Conservation (phyloP, 2,113 vertebrate genomes). For the Accipiter cooperii region DNA sequence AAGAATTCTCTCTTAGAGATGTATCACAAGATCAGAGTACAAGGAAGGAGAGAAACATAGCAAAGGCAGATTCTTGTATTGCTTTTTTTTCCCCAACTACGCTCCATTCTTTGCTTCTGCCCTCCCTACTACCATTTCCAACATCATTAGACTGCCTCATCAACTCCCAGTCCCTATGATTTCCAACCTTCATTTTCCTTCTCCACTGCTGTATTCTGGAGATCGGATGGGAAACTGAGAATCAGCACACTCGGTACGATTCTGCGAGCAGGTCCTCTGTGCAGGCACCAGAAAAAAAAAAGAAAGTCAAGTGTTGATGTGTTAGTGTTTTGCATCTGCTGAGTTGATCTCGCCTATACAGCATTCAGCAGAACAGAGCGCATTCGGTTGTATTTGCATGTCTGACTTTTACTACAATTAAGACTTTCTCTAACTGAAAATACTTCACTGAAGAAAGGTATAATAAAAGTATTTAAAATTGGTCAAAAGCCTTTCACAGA, state of each 20-base stretch:
- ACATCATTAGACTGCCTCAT: not conserved
- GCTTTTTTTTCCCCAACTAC: not conserved
- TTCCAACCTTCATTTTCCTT: not conserved
- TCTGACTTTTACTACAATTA: not conserved
- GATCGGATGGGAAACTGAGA: not conserved
- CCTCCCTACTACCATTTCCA: not conserved
- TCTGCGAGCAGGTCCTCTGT: not conserved
- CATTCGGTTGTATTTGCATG: not conserved
- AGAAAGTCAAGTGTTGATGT: not conserved
- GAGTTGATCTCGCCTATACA: not conserved
- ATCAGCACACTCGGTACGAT: not conserved
- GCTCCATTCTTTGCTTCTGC: not conserved
- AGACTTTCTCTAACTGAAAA: not conserved
- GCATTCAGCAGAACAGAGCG: not conserved
- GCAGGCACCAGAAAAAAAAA: not conserved
- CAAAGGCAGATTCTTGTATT: not conserved
- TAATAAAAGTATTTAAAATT: not conserved
- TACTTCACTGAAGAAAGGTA: not conserved
- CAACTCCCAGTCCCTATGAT: not conserved
- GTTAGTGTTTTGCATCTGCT: not conserved
- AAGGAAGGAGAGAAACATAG: not conserved
- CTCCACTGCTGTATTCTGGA: not conserved
- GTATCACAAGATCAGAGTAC: accelerated
- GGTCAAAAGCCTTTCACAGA: not conserved
- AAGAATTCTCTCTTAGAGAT: not conserved